Conservation (phyloP, 2,113 vertebrate species). For the Atherinomorus stipes region DNA sequence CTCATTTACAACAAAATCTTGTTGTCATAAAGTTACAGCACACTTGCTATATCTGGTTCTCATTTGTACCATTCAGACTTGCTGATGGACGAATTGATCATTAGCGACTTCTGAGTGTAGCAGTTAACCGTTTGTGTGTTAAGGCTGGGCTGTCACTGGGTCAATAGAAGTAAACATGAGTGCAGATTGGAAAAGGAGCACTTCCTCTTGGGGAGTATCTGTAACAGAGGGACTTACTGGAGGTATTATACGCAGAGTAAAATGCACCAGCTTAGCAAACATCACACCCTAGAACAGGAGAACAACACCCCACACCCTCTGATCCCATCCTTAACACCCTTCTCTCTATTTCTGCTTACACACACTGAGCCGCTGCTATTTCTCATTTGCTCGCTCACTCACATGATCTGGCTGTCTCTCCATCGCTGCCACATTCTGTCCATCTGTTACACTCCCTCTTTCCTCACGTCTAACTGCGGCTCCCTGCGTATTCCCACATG, state of each 20-base stretch:
- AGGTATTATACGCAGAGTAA: conserved; percentile 41
- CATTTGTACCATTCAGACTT: conserved; percentile 35
- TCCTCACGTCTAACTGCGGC: conserved; percentile 60
- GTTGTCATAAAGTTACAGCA: conserved; percentile 53
- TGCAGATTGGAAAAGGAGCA: conserved; percentile 63
- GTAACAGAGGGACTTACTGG: conserved; percentile 33
- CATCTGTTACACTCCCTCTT: conserved; percentile 74
- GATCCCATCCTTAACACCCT: conserved; percentile 52
- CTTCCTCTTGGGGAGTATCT: conserved; percentile 62
- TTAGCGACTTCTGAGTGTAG: conserved; percentile 38
- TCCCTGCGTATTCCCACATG: conserved; percentile 68
- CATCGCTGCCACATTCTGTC: conserved; percentile 48
- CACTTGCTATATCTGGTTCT: conserved; percentile 4
- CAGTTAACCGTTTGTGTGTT: conserved; percentile 21
- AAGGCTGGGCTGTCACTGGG: conserved; percentile 34
- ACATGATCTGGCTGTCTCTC: conserved; percentile 39
- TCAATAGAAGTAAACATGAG: conserved; percentile 68
- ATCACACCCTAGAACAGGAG: conserved; percentile 66
- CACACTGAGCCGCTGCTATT: conserved; percentile 30
- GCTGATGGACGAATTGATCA: conserved; percentile 64
- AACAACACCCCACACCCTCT: conserved; percentile 40
- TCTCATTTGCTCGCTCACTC: conserved; percentile 44
- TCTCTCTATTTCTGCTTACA: conserved; percentile 56
- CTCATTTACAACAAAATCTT: conserved; percentile 63
- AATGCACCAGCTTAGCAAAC: conserved; percentile 74